Evolutionary conservation across 2,888 invertebrate species (phyloP).

Genomic region (Pachycephus smyrnensis): DNA sequence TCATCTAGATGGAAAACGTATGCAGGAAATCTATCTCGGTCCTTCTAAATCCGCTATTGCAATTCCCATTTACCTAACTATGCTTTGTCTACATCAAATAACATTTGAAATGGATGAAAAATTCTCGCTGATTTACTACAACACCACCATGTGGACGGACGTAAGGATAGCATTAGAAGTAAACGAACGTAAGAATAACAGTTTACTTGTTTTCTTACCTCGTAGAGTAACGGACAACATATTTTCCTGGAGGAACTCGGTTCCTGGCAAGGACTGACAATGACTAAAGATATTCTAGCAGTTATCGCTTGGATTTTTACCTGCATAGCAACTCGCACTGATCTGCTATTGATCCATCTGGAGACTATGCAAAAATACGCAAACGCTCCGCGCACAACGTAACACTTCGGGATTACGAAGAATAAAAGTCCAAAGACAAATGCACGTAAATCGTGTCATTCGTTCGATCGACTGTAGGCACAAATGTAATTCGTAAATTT

Average conservation of each 20-base stretch:
- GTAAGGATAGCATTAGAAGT: constrained; percentile 23
- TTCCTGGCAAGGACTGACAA: constrained; percentile 52
- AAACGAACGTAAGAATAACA: too few species aligned
- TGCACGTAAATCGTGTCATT: background rate
- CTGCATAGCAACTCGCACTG: constrained; percentile 51
- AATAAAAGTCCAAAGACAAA: background rate
- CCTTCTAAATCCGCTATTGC: constrained; percentile 51
- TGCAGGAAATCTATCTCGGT: constrained; percentile 50
- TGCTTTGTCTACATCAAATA: constrained; percentile 55
- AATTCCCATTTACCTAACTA: constrained; percentile 54
- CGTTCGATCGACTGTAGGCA: background rate
- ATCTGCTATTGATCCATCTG: constrained; percentile 54
- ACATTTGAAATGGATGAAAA: constrained; percentile 49
- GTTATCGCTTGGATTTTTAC: constrained; percentile 58
- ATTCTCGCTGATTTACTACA: constrained; percentile 45
- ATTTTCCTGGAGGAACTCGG: constrained; percentile 40
- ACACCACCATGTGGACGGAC: constrained; percentile 25
- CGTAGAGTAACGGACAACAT: constrained; percentile 7
- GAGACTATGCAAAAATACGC: constrained; percentile 52
- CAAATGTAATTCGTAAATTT: constrained; percentile 43
- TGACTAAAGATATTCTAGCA: constrained; percentile 55
- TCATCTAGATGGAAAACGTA: constrained; percentile 47
- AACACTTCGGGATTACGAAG: background rate
- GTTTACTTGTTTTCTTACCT: background rate
- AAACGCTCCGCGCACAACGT: constrained; percentile 17